phyloP scores from a whole-genome alignment of 2,797 vertebrate genomes.

The Chromis chromis region DNA sequence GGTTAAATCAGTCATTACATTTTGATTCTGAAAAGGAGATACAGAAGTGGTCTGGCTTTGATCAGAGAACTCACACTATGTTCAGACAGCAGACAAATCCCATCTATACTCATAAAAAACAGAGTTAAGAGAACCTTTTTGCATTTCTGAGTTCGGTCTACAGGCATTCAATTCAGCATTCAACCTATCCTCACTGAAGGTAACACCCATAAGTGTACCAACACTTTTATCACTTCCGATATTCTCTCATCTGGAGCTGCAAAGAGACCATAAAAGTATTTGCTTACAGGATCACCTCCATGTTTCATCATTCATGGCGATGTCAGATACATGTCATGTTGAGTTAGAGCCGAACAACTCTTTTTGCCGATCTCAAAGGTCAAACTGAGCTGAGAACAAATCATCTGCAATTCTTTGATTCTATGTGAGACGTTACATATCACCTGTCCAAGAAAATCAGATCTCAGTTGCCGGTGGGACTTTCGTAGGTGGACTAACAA shows the following conservation, averaged over 20 bases:
- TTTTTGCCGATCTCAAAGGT: slow-evolving; percentile 10
- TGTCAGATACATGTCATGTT: neutral
- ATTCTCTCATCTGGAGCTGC: neutral
- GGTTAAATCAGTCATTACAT: too few species aligned
- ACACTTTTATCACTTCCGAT: neutral
- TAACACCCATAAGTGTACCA: neutral
- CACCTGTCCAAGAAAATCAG: neutral
- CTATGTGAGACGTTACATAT: neutral
- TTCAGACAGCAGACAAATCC: too few species aligned
- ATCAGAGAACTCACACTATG: too few species aligned
- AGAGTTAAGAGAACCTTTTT: too few species aligned
- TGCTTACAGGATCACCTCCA: neutral
- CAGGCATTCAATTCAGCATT: too few species aligned
- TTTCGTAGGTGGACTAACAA: neutral
- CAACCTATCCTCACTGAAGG: neutral
- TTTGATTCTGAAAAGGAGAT: too few species aligned
- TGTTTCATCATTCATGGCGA: slow-evolving; percentile 2
- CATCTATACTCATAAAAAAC: too few species aligned
- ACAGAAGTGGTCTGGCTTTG: too few species aligned
- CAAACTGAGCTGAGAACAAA: slow-evolving; percentile 1
- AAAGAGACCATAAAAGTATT: neutral
- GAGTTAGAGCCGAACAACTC: neutral
- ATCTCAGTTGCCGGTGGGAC: neutral
- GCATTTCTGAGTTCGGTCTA: too few species aligned
- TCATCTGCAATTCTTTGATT: neutral